phyloP scores from a whole-genome alignment of 2,888 invertebrate genomes.

The Dendrolimus houi region DNA sequence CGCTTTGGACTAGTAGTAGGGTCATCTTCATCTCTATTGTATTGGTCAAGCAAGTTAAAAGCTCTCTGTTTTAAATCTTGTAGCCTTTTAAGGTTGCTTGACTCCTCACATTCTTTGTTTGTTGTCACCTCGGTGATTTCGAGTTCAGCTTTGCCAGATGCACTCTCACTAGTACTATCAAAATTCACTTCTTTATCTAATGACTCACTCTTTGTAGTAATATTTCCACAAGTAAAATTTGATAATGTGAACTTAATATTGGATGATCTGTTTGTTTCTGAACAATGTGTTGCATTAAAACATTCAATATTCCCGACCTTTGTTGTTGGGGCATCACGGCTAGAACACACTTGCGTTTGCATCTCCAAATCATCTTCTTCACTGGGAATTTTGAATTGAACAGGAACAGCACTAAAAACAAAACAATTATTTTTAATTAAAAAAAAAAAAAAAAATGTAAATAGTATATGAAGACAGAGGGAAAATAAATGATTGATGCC shows the following conservation, averaged over 20 bases:
- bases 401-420: background rate
- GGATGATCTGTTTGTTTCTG: background rate
- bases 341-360: background rate
- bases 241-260: background rate
- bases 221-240: background rate
- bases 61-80: conserved; percentile 20
- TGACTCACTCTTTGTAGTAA: background rate
- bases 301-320: background rate
- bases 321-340: background rate
- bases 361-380: background rate
- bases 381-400: background rate
- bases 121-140: conserved; percentile 1
- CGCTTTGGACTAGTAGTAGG: background rate
- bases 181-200: background rate
- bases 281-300: background rate
- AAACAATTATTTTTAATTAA: background rate
- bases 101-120: conserved; percentile 3
- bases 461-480: background rate
- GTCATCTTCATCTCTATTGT: background rate
- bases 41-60: conserved; percentile 14
- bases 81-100: conserved; percentile 8
- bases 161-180: background rate
- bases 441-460: background rate
- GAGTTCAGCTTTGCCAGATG: conserved; percentile 1
- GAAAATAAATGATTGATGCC: background rate